These are phyloP conservation scores for Xenopus tropicalis DNA, from an alignment of 2,113 vertebrate genomes.

Conservation along the genomic window DNA sequence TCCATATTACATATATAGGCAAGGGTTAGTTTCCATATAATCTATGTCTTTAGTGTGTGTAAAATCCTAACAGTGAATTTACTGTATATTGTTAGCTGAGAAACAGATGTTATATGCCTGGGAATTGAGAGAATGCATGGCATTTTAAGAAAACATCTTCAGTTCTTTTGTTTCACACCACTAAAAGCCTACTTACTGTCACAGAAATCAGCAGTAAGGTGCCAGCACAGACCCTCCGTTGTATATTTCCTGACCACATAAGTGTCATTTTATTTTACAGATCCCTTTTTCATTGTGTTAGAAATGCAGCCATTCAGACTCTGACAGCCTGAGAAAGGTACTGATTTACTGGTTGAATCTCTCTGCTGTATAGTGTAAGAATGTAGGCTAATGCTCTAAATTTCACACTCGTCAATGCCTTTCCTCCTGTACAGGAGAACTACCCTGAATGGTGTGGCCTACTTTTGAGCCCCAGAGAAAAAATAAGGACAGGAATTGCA, in stretches of 20 bases:
- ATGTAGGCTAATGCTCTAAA: background rate
- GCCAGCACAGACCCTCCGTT: conserved; percentile 8
- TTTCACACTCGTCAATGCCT: background rate
- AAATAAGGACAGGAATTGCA: too few species aligned
- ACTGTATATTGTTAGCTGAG: background rate
- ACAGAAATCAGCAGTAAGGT: conserved; percentile 21
- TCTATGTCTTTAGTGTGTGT: too few species aligned
- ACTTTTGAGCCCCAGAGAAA: too few species aligned
- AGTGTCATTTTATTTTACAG: conserved; percentile 29
- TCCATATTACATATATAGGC: too few species aligned
- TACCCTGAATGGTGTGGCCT: too few species aligned
- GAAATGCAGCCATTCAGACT: conserved; percentile 24
- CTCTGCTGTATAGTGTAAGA: conserved; percentile 1
- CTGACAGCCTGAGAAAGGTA: conserved; percentile 25
- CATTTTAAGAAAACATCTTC: conserved; percentile 1
- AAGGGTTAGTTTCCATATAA: too few species aligned
- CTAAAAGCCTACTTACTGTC: conserved; percentile 35
- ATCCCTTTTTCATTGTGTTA: conserved; percentile 14
- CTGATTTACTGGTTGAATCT: conserved; percentile 11
- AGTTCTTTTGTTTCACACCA: conserved; percentile 7
- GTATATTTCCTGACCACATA: conserved; percentile 31
- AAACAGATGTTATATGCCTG: background rate
- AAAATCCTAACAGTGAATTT: background rate
- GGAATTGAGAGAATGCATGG: background rate
- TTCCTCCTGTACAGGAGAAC: background rate